Evolutionary conservation across 2,797 vertebrate species (phyloP), one percentile per base, ranked within the genome.

Genomic region (Sebastes alutus): DNA sequence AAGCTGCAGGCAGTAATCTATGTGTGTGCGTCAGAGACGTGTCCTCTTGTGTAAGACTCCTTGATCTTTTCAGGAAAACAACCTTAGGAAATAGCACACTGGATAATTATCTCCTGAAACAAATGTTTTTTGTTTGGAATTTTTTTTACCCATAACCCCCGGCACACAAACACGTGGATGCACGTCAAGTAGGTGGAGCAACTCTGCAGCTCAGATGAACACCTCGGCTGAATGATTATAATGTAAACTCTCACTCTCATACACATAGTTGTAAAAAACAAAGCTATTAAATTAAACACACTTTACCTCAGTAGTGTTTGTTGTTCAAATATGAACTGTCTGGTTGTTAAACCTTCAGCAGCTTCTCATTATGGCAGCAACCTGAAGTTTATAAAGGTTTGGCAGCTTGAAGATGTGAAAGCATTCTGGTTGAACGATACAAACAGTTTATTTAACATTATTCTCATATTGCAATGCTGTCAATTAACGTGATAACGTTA

Each of bases 91-190:
- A 46, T n/a, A 42, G 23, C 23, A 46, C 5, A 20, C 59, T 56
- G 16, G 27, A 61, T 77, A 46, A 84, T 74, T 58, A 72, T 71
- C 63, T 78, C 65, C 52, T 68, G 29, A 60, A 72, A 35, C 7
- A 2, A 27, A 22, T 55, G 42, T 30, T 60, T 56, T 67, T 49
- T 5, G 5, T 77, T 72, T 32, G 12, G 55, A 64, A 10, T 23
- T 22, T 23, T n/a, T 23, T 75, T 33, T 25, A 22, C 25, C 66
- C 56, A 70, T 30, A 58, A 52, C 27, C 58, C 0, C 20, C 5
- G 13, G 58, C 58, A 59, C 9, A 49, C 42, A 66, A 76, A 79
- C 33, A 52, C 7, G 12, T 60, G 38, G 2, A 1, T 5, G 13
- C 62, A 75, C 1, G 30, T 25, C 64, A 61, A 7, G 62, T 67